A percentile compares a stretch with the other conserved stretches of the same genome.
Conservation (phyloP, 92 coral and sea anemone genomes). For the Pocillopora grandis region DNA sequence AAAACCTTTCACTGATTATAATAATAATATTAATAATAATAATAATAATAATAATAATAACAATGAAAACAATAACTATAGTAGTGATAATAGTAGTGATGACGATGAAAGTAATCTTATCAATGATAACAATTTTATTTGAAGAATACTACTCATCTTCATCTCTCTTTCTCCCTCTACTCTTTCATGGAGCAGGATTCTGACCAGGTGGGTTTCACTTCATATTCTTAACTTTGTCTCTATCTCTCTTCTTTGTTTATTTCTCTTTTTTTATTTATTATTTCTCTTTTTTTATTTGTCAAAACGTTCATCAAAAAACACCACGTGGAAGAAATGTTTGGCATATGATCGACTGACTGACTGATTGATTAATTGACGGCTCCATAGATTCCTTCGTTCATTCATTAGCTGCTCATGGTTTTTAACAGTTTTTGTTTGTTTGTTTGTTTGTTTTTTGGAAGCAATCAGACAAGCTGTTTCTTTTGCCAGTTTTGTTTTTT, state of each 20-base stretch:
- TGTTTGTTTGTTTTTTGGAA: no score
- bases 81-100: neutral
- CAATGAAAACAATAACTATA: no score
- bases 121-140: neutral
- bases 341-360: no score
- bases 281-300: neutral
- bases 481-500: neutral
- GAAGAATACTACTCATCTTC: neutral
- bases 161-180: slow-evolving; percentile 9
- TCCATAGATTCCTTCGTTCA: no score
- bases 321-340: neutral
- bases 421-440: no score
- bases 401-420: no score
- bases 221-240: neutral
- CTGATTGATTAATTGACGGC: no score
- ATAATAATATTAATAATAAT: no score
- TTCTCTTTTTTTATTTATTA: neutral
- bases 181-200: slow-evolving; percentile 30
- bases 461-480: no score
- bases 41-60: no score
- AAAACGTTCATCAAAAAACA: neutral
- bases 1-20: no score
- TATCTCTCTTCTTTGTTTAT: neutral
- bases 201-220: slow-evolving; percentile 35
- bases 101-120: neutral